A percentile compares a stretch with the other conserved stretches of the same genome.
Evolutionary conservation across 2,113 vertebrate genomes (phyloP).

Genomic region (Rhea americana): DNA sequence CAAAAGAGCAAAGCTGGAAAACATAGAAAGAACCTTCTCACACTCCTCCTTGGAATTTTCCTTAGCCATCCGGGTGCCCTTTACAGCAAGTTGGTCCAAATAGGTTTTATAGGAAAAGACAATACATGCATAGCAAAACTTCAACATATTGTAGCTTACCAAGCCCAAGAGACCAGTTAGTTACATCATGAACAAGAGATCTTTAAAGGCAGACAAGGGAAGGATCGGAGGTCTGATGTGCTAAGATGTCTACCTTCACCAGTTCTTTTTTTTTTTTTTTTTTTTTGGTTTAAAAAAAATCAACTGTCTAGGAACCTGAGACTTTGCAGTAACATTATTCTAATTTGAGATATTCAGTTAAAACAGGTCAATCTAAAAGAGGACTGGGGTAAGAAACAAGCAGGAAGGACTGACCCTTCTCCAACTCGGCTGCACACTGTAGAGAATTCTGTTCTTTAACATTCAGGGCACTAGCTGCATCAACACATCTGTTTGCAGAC

Average conservation of each 20-base stretch:
- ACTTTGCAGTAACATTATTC: not conserved
- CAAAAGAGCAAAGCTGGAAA: slow-evolving; percentile 28
- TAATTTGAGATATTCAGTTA: not conserved
- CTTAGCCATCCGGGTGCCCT: slow-evolving; percentile 13
- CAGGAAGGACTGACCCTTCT: not conserved
- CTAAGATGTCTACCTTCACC: slow-evolving; percentile 46
- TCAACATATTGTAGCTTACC: slow-evolving; percentile 31
- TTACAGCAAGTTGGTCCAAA: not conserved
- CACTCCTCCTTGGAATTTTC: slow-evolving; percentile 51
- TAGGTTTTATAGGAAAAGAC: slow-evolving; percentile 42
- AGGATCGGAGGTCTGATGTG: slow-evolving; percentile 23
- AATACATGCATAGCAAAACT: slow-evolving; percentile 33
- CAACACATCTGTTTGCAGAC: not conserved
- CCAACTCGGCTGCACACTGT: not conserved
- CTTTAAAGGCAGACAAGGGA: slow-evolving; percentile 20
- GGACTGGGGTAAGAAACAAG: not conserved
- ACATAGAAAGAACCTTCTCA: not conserved
- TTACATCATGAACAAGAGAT: slow-evolving; percentile 37
- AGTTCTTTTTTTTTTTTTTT: not conserved
- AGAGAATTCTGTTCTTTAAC: not conserved
- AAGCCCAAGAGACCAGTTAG: slow-evolving; percentile 23
- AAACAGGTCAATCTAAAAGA: not conserved
- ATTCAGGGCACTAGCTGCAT: not conserved
- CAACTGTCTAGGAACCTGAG: not conserved
- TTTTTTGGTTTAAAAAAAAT: not conserved